These are phyloP conservation scores for Mythimna vitellina DNA, from an alignment of 2,888 invertebrate genomes.

Conservation along the genomic window DNA sequence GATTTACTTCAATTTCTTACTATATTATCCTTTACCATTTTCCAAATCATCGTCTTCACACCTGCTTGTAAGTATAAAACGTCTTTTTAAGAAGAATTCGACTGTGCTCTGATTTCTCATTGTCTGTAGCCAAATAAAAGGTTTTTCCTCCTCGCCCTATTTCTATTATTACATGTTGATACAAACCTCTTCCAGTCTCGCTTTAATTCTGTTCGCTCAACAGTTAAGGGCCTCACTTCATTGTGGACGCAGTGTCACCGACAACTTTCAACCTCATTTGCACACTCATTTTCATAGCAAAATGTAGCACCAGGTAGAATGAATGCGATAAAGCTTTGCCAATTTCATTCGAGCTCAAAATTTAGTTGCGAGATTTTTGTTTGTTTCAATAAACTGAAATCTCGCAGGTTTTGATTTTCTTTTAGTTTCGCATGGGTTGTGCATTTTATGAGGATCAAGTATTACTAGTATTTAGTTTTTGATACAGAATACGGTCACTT, in stretches of 20 bases:
- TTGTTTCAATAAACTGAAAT: conserved; percentile 19
- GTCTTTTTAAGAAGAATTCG: background rate
- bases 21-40: background rate
- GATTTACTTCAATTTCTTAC: background rate
- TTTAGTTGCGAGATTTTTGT: conserved; percentile 18
- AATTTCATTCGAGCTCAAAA: conserved; percentile 53
- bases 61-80: background rate
- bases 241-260: conserved; percentile 66
- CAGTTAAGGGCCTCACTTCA: conserved; percentile 69
- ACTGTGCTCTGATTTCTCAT: background rate
- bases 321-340: conserved; percentile 64
- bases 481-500: no score
- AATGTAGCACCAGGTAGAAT: conserved; percentile 67
- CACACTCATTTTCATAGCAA: conserved; percentile 71
- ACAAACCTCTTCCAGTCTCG: conserved; percentile 38
- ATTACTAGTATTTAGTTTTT: no score
- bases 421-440: no score
- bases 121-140: background rate
- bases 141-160: background rate
- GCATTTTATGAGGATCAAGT: no score
- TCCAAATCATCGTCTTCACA: no score
- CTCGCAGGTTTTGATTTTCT: background rate
- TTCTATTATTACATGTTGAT: background rate
- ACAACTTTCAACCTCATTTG: conserved; percentile 76
- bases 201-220: conserved; percentile 63